Evolutionary conservation across 2,888 invertebrate species (phyloP).

Genomic region (Pelosia muscerda): DNA sequence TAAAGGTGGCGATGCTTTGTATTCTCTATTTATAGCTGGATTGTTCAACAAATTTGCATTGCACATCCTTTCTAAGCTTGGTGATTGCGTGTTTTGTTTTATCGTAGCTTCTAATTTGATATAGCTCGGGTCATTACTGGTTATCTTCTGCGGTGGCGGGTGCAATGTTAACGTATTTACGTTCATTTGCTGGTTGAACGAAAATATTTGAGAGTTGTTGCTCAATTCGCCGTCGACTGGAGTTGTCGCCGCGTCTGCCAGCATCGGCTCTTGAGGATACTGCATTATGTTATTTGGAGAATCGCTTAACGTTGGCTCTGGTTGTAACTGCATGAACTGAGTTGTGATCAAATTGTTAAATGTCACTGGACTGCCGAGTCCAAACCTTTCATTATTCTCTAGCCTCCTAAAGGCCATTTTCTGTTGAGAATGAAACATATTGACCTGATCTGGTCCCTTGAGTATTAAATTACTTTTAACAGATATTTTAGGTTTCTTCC

Average conservation of each 20-base stretch:
- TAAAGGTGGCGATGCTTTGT: constrained; percentile 80
- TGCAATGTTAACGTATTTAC: constrained; percentile 75
- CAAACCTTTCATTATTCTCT: constrained; percentile 79
- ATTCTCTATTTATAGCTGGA: constrained; percentile 70
- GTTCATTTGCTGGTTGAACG: constrained; percentile 77
- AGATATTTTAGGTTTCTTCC: constrained; percentile 84
- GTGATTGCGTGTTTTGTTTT: constrained; percentile 82
- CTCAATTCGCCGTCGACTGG: constrained; percentile 70
- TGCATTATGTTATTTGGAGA: constrained; percentile 73
- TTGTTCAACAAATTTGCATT: constrained; percentile 74
- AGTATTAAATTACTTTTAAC: constrained; percentile 84
- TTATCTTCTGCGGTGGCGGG: constrained; percentile 76
- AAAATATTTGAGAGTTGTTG: constrained; percentile 73
- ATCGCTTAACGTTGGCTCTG: constrained; percentile 74
- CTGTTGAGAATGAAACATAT: constrained; percentile 83
- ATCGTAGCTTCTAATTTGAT: constrained; percentile 82
- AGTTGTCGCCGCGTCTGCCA: constrained; percentile 68
- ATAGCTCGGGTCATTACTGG: constrained; percentile 77
- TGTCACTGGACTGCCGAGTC: constrained; percentile 76
- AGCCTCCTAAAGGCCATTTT: constrained; percentile 81
- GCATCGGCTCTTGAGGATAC: constrained; percentile 72
- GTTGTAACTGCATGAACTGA: constrained; percentile 80
- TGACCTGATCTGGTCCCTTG: constrained; percentile 82
- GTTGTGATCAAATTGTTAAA: constrained; percentile 82
- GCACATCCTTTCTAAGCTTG: constrained; percentile 80